phyloP scores from a whole-genome alignment of 2,113 vertebrate genomes.

The Salminus brasiliensis region DNA sequence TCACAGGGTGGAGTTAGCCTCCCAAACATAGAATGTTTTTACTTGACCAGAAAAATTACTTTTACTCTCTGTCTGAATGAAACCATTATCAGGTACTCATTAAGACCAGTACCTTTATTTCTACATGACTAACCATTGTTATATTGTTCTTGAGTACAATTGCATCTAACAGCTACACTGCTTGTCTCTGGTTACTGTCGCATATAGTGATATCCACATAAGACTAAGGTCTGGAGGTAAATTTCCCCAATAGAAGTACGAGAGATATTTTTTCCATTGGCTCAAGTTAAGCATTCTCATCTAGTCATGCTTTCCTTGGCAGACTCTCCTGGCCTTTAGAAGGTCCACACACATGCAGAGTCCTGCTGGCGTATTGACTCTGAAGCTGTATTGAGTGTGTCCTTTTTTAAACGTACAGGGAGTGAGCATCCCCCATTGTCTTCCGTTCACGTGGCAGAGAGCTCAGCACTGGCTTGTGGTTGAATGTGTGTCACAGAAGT shows the following conservation, averaged over 20 bases:
- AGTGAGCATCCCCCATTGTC: background rate
- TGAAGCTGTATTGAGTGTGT: background rate
- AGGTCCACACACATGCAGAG: background rate
- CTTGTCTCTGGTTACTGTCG: too few species aligned
- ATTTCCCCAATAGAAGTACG: background rate
- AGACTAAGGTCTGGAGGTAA: background rate
- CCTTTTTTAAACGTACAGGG: background rate
- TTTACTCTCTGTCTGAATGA: too few species aligned
- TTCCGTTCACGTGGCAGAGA: background rate
- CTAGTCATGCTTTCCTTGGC: background rate
- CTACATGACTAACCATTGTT: too few species aligned
- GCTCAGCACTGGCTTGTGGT: background rate
- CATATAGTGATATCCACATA: background rate
- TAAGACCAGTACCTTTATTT: too few species aligned
- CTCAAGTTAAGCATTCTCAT: background rate
- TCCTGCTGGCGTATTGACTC: constrained; percentile 1
- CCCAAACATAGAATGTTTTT: too few species aligned
- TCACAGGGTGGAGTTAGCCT: too few species aligned
- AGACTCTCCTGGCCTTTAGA: background rate
- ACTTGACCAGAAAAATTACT: too few species aligned
- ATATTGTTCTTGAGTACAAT: too few species aligned
- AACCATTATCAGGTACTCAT: too few species aligned
- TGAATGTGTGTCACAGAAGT: background rate
- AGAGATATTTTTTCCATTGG: background rate
- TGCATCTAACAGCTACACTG: too few species aligned